Evolutionary conservation across 2,797 vertebrate genomes (phyloP).

Genomic region (Borostomias antarcticus): DNA sequence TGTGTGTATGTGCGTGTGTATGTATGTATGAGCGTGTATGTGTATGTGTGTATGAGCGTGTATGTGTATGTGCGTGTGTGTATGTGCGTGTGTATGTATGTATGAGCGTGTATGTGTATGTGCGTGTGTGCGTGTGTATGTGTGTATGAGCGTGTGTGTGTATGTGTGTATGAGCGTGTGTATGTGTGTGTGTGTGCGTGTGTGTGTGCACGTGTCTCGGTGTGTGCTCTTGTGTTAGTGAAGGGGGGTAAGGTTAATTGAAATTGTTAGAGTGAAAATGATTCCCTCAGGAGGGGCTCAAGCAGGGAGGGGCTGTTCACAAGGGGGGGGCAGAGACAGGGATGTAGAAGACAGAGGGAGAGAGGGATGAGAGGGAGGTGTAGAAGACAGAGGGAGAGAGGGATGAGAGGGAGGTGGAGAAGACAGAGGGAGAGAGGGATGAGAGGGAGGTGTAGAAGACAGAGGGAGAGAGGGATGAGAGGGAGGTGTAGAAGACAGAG

Average conservation of each 20-base stretch:
- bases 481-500: too few species aligned
- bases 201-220: too few species aligned
- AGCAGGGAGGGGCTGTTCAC: constrained; percentile 41
- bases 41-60: too few species aligned
- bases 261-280: constrained; percentile 75
- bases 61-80: constrained; percentile 12
- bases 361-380: constrained; percentile 25
- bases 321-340: constrained; percentile 49
- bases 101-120: too few species aligned
- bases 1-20: constrained; percentile 11
- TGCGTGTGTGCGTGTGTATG: too few species aligned
- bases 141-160: too few species aligned
- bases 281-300: constrained; percentile 59
- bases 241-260: constrained; percentile 75
- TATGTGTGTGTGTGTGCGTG: constrained; percentile 10
- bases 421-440: too few species aligned
- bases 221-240: constrained; percentile 24
- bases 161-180: too few species aligned
- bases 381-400: constrained; percentile 17
- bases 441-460: too few species aligned
- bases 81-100: constrained; percentile 18
- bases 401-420: too few species aligned
- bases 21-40: too few species aligned
- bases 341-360: constrained; percentile 21
- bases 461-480: too few species aligned